phyloP scores from a whole-genome alignment of 2,888 invertebrate species.

The Blastobasis adustella region DNA sequence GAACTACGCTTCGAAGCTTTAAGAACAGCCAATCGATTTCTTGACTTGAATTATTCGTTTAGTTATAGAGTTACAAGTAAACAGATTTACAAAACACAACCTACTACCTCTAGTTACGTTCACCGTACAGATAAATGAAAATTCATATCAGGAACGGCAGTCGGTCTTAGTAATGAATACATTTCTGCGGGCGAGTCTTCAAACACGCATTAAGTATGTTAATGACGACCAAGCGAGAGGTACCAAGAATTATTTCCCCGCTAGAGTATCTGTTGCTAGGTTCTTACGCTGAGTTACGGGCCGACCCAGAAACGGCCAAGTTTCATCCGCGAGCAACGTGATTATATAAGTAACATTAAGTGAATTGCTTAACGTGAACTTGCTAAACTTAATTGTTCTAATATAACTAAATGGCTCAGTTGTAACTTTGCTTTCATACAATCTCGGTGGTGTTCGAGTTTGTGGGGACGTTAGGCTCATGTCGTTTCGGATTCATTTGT shows the following conservation, averaged over 20 bases:
- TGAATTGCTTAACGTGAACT: constrained; percentile 61
- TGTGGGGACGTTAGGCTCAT: no score
- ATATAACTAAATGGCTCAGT: constrained; percentile 48
- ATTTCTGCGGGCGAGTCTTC: neutral
- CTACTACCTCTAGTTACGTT: neutral
- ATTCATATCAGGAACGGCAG: neutral
- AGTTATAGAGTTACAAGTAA: no score
- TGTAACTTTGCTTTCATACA: constrained; percentile 46
- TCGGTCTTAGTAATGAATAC: constrained; percentile 4
- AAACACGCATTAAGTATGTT: constrained; percentile 16
- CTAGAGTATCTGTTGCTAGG: constrained; percentile 33
- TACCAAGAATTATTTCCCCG: constrained; percentile 30
- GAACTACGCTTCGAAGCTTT: no score
- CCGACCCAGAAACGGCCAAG: constrained; percentile 29
- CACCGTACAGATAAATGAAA: neutral
- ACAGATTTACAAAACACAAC: neutral
- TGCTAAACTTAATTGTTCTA: constrained; percentile 58
- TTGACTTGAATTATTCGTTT: no score
- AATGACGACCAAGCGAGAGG: constrained; percentile 30
- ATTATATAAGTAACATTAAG: constrained; percentile 62
- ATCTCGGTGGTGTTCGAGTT: constrained; percentile 22
- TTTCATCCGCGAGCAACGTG: constrained; percentile 51
- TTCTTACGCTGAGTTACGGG: constrained; percentile 29
- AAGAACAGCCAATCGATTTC: no score
- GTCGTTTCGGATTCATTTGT: no score